Base-by-base conservation (phyloP, 1,140 invertebrate genomes). In the Oreohelix idahoensis region DNA sequence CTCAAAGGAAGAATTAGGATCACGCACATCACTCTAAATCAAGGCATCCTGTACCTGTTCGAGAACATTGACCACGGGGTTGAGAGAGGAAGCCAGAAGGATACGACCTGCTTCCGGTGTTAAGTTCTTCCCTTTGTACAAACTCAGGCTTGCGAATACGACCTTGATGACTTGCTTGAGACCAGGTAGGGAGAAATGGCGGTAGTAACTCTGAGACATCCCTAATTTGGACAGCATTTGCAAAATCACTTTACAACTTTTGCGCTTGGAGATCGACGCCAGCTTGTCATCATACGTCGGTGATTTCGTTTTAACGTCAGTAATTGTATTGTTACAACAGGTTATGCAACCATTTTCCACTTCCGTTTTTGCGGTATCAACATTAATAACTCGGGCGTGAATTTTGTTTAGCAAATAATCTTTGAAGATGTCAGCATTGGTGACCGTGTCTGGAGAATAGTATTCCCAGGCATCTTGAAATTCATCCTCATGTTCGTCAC, bases 41-140 rank as follows among this genome's bases (percentile, higher is more conserved):
- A 58, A 58, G 26, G 23, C 51, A 20, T 63, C 51, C 32, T 10
- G 17, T 63, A 79, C 77, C 77, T 79, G 77, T 20, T 79, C 53
- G 1, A 79, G 77, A 23, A 79, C 29, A 36, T 26, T 38, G 77
- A 66, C 15, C 29, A 79, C 77, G 20, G 10, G 51, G 29, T 39
- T 35, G 8, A 79, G 77, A 42, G 53, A 51, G 23, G 77, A 66
- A 1, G 23, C 49, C 13, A 39, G 36, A 1, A 79, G 77, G 20
- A 79, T 79, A 29, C 63, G 35, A 17, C 77, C 58, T 1, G 51
- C 77, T 32, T 58, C 39, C 2, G 77, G 51, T 38, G 77, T 79
- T n/a, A 79, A 26, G 36, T 79, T 79, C 58, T 79, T 79, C 0
- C 77, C 77, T 4, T 38, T 42, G 77, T 38, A 39, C 35, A 79